phyloP scores from a whole-genome alignment of 2,888 invertebrate species.

The Esperia sulphurella region DNA sequence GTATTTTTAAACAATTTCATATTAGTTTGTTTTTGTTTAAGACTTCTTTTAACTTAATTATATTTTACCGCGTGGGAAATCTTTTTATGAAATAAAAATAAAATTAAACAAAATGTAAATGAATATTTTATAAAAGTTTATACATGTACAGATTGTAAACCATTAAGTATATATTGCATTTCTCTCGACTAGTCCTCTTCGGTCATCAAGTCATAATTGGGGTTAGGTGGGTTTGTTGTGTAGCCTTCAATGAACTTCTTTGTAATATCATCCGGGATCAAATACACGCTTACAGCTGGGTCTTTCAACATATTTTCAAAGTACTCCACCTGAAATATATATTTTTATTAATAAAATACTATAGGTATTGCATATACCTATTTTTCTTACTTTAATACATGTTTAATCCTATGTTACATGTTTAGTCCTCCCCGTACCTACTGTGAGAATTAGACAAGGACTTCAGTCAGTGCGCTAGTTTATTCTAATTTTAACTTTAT shows the following conservation, averaged over 20 bases:
- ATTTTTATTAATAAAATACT: not conserved
- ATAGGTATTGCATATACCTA: too few relatives aligned
- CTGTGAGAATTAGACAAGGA: too few relatives aligned
- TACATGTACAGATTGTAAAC: not conserved
- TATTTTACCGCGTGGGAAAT: slow-evolving; percentile 21
- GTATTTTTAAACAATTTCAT: too few relatives aligned
- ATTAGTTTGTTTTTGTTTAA: not conserved
- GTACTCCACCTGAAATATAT: slow-evolving; percentile 79
- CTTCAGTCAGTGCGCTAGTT: too few relatives aligned
- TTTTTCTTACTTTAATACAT: too few relatives aligned
- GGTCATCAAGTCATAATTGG: slow-evolving; percentile 43
- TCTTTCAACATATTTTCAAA: slow-evolving; percentile 81
- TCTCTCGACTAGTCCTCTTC: slow-evolving; percentile 12
- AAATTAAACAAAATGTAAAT: not conserved
- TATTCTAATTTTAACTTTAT: too few relatives aligned
- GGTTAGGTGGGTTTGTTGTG: slow-evolving; percentile 9
- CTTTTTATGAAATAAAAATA: slow-evolving; percentile 6
- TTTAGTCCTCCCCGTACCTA: too few relatives aligned
- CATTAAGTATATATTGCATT: too few relatives aligned
- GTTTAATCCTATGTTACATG: too few relatives aligned
- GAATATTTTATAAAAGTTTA: not conserved
- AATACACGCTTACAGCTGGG: slow-evolving; percentile 80
- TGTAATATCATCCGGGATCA: slow-evolving; percentile 77
- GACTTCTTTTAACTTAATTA: slow-evolving; percentile 7
- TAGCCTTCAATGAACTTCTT: slow-evolving; percentile 69